These are phyloP conservation scores for Halictus ligatus DNA, from an alignment of 2,888 invertebrate genomes.

Conservation along the genomic window DNA sequence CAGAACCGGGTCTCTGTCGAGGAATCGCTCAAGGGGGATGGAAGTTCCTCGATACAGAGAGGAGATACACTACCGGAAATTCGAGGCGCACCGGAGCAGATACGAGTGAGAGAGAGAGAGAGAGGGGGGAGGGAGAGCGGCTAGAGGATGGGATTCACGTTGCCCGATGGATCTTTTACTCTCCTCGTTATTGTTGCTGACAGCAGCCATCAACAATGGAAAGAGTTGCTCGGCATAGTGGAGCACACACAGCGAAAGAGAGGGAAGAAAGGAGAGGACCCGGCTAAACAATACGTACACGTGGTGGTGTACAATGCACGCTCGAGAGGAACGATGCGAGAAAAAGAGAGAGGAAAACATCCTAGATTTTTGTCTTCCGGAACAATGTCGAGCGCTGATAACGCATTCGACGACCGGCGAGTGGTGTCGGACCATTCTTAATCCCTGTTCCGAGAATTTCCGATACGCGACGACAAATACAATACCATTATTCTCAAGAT, in stretches of 20 bases:
- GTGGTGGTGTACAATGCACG: slow-evolving; percentile 67
- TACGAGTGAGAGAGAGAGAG: slow-evolving; percentile 13
- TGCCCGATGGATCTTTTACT: slow-evolving; percentile 63
- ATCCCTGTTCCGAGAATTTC: slow-evolving; percentile 51
- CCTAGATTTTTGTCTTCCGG: slow-evolving; percentile 65
- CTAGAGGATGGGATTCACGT: slow-evolving; percentile 51
- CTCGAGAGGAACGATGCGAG: slow-evolving; percentile 49
- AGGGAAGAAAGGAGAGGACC: slow-evolving; percentile 38
- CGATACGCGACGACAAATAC: slow-evolving; percentile 9
- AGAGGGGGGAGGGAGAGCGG: not conserved
- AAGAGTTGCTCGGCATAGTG: slow-evolving; percentile 61
- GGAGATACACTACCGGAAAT: slow-evolving; percentile 56
- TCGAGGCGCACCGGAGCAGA: slow-evolving; percentile 49
- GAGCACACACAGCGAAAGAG: slow-evolving; percentile 45
- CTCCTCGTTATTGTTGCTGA: slow-evolving; percentile 64
- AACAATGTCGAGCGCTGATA: slow-evolving; percentile 63
- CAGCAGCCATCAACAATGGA: slow-evolving; percentile 66
- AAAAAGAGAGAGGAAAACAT: slow-evolving; percentile 44
- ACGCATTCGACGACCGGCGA: slow-evolving; percentile 52
- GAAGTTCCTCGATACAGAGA: slow-evolving; percentile 61
- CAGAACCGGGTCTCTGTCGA: slow-evolving; percentile 29
- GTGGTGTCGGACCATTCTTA: slow-evolving; percentile 62
- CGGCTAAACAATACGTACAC: slow-evolving; percentile 68
- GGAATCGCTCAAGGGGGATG: slow-evolving; percentile 61
- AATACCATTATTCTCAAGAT: not conserved